These are phyloP conservation scores for Clupea harengus DNA, from an alignment of 2,113 vertebrate species.

Conservation along the genomic window DNA sequence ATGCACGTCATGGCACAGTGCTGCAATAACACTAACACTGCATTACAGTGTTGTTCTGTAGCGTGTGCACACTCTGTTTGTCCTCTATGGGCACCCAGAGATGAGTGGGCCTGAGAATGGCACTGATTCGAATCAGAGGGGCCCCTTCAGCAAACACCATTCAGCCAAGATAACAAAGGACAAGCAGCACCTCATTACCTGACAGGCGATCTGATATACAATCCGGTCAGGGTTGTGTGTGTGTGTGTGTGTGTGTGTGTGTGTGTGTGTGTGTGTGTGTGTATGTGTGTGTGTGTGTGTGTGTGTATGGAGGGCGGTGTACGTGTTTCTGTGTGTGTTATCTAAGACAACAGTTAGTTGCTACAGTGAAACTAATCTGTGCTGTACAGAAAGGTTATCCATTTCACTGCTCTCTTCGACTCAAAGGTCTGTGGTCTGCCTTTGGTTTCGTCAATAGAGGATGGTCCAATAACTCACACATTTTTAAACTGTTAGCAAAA, in stretches of 20 bases:
- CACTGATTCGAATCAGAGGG: background rate
- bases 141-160: background rate
- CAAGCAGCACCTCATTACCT: background rate
- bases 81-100: background rate
- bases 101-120: background rate
- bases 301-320: background rate
- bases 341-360: background rate
- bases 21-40: background rate
- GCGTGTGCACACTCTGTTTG: background rate
- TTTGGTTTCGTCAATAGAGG: background rate
- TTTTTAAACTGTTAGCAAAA: background rate
- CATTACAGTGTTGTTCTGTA: background rate
- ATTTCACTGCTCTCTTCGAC: background rate
- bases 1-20: background rate
- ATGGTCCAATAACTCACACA: background rate
- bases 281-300: background rate
- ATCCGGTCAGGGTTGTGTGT: background rate
- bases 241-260: background rate
- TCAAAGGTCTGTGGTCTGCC: background rate
- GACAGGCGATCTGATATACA: background rate
- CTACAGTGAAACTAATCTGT: background rate
- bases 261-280: background rate
- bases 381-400: background rate
- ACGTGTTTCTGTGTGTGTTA: background rate
- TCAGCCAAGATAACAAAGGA: background rate